Conservation (phyloP, 1,140 invertebrate genomes). For the Mycetomoellerius zeteki region DNA sequence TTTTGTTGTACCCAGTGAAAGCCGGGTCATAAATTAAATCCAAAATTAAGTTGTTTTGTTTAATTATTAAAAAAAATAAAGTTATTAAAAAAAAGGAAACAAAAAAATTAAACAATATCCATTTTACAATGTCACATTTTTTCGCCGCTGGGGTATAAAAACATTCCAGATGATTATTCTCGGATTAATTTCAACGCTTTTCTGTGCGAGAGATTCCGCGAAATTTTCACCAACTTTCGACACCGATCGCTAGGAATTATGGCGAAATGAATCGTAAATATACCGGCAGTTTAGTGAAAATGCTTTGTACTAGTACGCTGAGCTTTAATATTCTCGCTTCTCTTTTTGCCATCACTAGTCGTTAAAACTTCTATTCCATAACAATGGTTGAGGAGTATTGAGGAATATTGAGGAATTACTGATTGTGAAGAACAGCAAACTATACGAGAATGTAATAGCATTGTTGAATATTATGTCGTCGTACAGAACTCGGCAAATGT, state of each 20-base stretch:
- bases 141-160: too few relatives aligned
- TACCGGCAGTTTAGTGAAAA: constrained; percentile 35
- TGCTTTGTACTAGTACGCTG: constrained; percentile 49
- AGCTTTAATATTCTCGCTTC: constrained; percentile 62
- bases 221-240: constrained; percentile 44
- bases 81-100: too few relatives aligned
- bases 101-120: not conserved
- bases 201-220: not conserved
- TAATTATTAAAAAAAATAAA: too few relatives aligned
- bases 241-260: not conserved
- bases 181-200: constrained; percentile 8
- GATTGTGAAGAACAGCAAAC: constrained; percentile 37
- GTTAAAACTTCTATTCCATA: constrained; percentile 69
- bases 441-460: constrained; percentile 62
- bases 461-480: constrained; percentile 61
- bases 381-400: constrained; percentile 46
- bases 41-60: constrained; percentile 12
- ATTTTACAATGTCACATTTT: too few relatives aligned
- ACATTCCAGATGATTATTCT: too few relatives aligned
- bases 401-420: constrained; percentile 41
- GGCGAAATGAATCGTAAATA: constrained; percentile 9
- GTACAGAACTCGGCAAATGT: constrained; percentile 6
- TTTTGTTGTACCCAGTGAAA: constrained; percentile 59
- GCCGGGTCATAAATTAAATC: constrained; percentile 45
- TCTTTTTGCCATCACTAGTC: constrained; percentile 48